Evolutionary conservation across 1,140 invertebrate species (phyloP).

Genomic region (Bathynomus jamesi): DNA sequence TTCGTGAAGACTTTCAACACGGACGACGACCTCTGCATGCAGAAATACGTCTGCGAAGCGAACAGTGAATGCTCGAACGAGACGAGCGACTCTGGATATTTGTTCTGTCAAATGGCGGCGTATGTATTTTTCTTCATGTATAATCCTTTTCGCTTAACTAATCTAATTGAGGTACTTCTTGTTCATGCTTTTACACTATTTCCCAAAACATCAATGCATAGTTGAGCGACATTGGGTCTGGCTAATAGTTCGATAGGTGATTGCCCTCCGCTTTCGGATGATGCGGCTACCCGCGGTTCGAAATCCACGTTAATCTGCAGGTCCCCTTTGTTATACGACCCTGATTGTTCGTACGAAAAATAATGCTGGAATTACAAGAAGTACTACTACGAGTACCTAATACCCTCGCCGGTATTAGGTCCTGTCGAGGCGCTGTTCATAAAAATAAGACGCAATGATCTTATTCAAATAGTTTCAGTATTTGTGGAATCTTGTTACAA

Average conservation of each 20-base stretch:
- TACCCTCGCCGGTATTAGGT: too few species aligned
- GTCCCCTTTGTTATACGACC: too few species aligned
- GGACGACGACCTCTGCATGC: constrained; percentile 67
- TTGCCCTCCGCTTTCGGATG: too few species aligned
- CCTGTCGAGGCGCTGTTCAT: too few species aligned
- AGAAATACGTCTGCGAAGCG: constrained; percentile 77
- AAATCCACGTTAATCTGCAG: too few species aligned
- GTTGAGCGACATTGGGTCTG: too few species aligned
- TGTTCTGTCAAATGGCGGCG: constrained; percentile 88
- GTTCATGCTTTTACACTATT: not conserved
- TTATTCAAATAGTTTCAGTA: too few species aligned
- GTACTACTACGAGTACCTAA: not conserved
- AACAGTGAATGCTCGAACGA: constrained; percentile 76
- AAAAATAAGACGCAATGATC: too few species aligned
- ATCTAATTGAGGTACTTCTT: not conserved
- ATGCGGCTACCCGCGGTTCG: too few species aligned
- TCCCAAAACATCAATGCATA: not conserved
- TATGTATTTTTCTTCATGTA: constrained; percentile 51
- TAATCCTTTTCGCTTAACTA: constrained; percentile 11
- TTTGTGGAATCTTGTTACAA: too few species aligned
- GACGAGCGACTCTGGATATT: constrained; percentile 64
- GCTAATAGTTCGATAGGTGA: too few species aligned
- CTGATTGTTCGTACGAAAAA: not conserved
- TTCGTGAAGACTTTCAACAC: constrained; percentile 73
- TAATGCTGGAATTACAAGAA: not conserved